Base-by-base conservation (phyloP, 2,113 vertebrate species). In the Otolemur garnettii region DNA sequence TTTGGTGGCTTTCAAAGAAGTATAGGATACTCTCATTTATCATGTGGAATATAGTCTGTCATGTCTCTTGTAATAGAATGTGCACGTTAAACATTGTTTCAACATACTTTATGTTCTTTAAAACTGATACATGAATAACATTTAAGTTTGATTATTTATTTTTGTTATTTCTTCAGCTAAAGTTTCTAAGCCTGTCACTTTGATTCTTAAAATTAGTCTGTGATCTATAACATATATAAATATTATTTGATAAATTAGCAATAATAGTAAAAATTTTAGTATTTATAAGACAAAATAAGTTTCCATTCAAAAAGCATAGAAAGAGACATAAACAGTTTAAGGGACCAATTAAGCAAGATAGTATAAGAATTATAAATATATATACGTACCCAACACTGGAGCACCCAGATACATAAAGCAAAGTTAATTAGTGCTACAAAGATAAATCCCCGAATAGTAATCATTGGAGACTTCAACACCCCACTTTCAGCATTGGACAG, bases 41-140 rank as follows among this genome's bases (percentile, higher is more conserved):
- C 94, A 96, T 95, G 95, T 97, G 97, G 97, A 95, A 79, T 97
- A 93, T 42, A 77, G n/a, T 94, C 22, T 96, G 45, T 93, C 93
- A 62, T 85, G 60, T 93, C 94, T 72, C 77, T 59, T 4, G 22
- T 87, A 80, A 66, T 59, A 77, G 35, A 62, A 92, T 33, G 22
- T 59, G 38, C 50, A 92, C 12, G 59, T 77, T 74, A 83, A 38
- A 38, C 62, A 57, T 74, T 66, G 4, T 74, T 12, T 60, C 10
- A 74, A 30, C 24, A 45, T 7, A 57, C n/a, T 86, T 77, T 60
- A 24, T 60, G 80, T 93, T 77, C 28, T 62, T 50, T 87, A 85
- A 86, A 87, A 42, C 22, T 64, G 66, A 82, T 57, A 42, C 22
- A 64, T n/a, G 4, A 57, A 9, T 45, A 66, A 33, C 22, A 45